Evolutionary conservation across 2,797 vertebrate species (phyloP).

Genomic region (Mus spretus): DNA sequence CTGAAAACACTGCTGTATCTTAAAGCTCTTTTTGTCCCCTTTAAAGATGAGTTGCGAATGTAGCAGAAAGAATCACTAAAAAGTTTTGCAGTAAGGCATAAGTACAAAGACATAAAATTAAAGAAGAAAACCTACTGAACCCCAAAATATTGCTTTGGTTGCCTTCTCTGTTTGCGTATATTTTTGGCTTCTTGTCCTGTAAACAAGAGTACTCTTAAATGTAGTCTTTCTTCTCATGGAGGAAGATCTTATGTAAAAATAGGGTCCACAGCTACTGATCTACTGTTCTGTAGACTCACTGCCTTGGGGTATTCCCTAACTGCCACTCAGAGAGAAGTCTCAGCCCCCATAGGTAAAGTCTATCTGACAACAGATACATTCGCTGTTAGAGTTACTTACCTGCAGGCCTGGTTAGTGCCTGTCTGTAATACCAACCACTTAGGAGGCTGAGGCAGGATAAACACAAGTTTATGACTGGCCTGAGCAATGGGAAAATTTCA

Average conservation of each 20-base stretch:
- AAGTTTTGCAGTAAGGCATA: background rate
- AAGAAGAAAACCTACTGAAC: background rate
- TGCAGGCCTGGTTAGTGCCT: background rate
- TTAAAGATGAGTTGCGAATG: slow-evolving; percentile 26
- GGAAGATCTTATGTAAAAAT: background rate
- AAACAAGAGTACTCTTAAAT: background rate
- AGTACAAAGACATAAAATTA: background rate
- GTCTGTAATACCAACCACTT: background rate
- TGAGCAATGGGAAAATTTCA: background rate
- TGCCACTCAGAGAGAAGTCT: background rate
- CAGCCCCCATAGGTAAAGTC: background rate
- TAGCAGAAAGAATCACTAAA: slow-evolving; percentile 27
- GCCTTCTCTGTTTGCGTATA: background rate
- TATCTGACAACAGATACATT: background rate
- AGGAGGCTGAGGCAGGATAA: background rate
- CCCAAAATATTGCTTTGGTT: background rate
- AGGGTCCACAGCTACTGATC: background rate
- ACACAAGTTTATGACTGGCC: background rate
- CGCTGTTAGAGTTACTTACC: background rate
- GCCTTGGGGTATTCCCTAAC: no score
- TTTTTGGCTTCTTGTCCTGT: background rate
- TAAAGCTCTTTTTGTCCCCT: background rate
- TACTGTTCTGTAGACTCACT: fast-evolving
- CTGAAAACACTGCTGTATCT: background rate
- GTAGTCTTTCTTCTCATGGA: background rate